These are phyloP conservation scores for Microtus pennsylvanicus DNA, from an alignment of 2,113 vertebrate species.

Conservation along the genomic window DNA sequence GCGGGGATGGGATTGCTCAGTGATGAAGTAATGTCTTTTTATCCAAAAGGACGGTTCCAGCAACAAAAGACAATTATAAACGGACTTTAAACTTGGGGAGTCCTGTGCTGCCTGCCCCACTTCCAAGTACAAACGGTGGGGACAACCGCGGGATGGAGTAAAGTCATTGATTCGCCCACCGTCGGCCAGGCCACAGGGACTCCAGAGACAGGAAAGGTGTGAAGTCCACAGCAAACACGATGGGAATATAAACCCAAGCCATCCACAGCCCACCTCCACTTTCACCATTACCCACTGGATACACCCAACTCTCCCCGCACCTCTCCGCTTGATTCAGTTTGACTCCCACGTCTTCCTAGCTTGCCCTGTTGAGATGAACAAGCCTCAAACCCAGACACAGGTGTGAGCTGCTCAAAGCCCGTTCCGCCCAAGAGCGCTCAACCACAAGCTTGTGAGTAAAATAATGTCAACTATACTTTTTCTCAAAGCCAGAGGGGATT, in stretches of 20 bases:
- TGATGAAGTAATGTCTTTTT: conserved; percentile 14
- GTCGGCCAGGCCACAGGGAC: neutral
- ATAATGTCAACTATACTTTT: neutral
- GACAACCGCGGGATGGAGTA: accelerated
- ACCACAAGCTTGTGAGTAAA: neutral
- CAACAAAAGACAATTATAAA: conserved; percentile 11
- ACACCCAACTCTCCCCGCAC: accelerated
- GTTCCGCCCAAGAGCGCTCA: neutral
- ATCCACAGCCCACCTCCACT: neutral
- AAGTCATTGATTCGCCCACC: neutral
- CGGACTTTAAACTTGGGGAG: neutral
- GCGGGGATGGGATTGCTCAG: neutral
- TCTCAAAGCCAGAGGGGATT: neutral
- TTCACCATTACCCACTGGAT: neutral
- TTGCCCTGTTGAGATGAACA: neutral
- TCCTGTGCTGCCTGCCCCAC: neutral
- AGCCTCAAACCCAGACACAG: accelerated
- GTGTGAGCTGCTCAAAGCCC: neutral
- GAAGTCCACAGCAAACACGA: neutral
- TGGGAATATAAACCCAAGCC: accelerated
- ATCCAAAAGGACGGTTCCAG: neutral
- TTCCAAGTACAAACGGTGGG: neutral
- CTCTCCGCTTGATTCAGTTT: no score
- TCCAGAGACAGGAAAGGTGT: neutral
- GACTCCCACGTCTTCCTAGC: neutral